Evolutionary conservation across 2,888 invertebrate species (phyloP).

Genomic region (Hypomecis punctinalis): DNA sequence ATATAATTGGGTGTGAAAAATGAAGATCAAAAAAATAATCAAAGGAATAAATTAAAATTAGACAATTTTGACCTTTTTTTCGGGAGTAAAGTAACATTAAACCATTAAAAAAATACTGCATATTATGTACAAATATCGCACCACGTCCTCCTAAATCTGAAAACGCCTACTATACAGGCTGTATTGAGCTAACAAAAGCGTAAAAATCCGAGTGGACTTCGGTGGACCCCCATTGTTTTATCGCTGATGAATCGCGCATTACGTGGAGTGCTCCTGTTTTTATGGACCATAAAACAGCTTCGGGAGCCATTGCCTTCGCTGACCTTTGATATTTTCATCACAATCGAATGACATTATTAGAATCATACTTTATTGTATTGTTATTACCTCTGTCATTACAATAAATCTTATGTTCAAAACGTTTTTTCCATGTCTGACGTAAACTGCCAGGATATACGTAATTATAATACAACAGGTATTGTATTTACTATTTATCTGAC

Average conservation of each 20-base stretch:
- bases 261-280: conserved; percentile 16
- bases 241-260: conserved; percentile 19
- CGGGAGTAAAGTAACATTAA: too few relatives aligned
- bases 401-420: background rate
- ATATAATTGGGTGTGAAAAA: too few relatives aligned
- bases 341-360: background rate
- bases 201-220: conserved; percentile 17
- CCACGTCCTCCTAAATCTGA: too few relatives aligned
- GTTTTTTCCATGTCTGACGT: background rate
- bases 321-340: conserved; percentile 24
- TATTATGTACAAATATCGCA: too few relatives aligned
- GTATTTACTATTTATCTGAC: too few relatives aligned
- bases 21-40: too few relatives aligned
- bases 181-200: conserved; percentile 22
- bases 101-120: too few relatives aligned
- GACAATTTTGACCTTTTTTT: too few relatives aligned
- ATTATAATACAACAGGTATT: too few relatives aligned
- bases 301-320: conserved; percentile 15
- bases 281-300: conserved; percentile 27
- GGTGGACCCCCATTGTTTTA: conserved; percentile 25
- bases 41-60: too few relatives aligned
- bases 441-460: background rate
- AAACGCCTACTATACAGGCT: background rate
- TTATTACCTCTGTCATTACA: background rate
- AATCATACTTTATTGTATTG: background rate